Evolutionary conservation across 64 coral and sea anemone genomes (phyloP).

Genomic region (Orbicella faveolata): DNA sequence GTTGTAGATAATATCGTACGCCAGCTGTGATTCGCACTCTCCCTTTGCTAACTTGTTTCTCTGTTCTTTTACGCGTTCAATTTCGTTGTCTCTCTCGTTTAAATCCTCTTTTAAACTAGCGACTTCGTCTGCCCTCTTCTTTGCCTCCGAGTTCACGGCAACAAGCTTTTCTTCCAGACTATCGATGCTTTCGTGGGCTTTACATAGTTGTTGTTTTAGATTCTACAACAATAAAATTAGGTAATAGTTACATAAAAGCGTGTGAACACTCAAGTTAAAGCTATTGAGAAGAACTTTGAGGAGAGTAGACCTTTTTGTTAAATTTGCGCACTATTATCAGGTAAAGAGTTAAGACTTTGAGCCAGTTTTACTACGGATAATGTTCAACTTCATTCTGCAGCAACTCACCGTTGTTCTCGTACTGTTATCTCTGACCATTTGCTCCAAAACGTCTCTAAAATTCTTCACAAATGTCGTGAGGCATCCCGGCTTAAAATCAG

Average conservation of each 20-base stretch:
- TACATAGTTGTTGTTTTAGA: conserved; percentile 57
- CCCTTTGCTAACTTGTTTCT: conserved; percentile 50
- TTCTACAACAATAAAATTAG: neutral
- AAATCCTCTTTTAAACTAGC: conserved; percentile 42
- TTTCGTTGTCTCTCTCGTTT: conserved; percentile 27
- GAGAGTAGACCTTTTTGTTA: too few relatives aligned
- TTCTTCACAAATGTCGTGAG: conserved; percentile 82
- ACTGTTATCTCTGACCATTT: conserved; percentile 53
- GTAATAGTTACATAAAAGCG: neutral
- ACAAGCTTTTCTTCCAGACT: conserved; percentile 49
- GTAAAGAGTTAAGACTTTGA: neutral
- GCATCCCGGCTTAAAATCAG: conserved; percentile 61
- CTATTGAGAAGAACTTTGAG: too few relatives aligned
- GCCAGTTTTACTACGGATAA: neutral
- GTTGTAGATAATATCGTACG: conserved; percentile 63
- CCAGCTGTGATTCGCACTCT: conserved; percentile 56
- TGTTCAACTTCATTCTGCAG: neutral
- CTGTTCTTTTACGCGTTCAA: conserved; percentile 59
- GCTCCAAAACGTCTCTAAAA: conserved; percentile 79
- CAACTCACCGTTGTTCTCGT: conserved; percentile 19
- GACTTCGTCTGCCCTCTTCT: conserved; percentile 54
- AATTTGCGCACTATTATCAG: too few relatives aligned
- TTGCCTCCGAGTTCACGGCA: conserved; percentile 29
- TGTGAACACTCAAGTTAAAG: too few relatives aligned
- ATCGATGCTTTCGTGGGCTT: conserved; percentile 53